Evolutionary conservation across 1,140 invertebrate genomes (phyloP).

Genomic region (Drosophila asahinai): DNA sequence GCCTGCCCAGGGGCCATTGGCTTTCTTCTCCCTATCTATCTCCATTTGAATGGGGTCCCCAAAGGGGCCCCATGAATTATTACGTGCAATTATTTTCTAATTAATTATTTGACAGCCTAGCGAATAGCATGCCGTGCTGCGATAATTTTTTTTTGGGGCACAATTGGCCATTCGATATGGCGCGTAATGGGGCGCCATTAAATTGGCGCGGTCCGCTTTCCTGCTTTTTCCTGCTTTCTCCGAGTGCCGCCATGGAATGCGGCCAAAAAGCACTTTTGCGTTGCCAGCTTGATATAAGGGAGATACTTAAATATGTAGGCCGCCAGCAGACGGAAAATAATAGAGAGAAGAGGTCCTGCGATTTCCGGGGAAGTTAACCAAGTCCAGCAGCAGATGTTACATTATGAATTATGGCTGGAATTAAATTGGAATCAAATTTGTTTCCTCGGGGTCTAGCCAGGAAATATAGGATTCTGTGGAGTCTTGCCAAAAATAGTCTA

Average conservation of each 20-base stretch:
- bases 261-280: constrained; percentile 50
- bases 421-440: constrained; percentile 16
- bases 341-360: constrained; percentile 14
- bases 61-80: constrained; percentile 71
- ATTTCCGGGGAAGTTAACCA: constrained; percentile 9
- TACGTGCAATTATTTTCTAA: constrained; percentile 83
- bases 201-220: constrained; percentile 39
- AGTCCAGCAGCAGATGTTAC: constrained; percentile 20
- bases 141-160: constrained; percentile 66
- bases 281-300: constrained; percentile 43
- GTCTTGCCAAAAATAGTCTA: background rate
- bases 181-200: constrained; percentile 70
- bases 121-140: constrained; percentile 53
- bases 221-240: constrained; percentile 7
- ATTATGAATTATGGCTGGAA: constrained; percentile 22
- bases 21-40: constrained; percentile 49
- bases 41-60: constrained; percentile 54
- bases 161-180: constrained; percentile 64
- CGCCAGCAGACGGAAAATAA: constrained; percentile 21
- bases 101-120: constrained; percentile 80
- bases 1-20: constrained; percentile 51
- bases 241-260: constrained; percentile 36
- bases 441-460: background rate
- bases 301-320: constrained; percentile 68
- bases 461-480: background rate